Evolutionary conservation across 1,140 invertebrate genomes (phyloP), one percentile per base, ranked within the genome.

Genomic region (Coptotermes formosanus): DNA sequence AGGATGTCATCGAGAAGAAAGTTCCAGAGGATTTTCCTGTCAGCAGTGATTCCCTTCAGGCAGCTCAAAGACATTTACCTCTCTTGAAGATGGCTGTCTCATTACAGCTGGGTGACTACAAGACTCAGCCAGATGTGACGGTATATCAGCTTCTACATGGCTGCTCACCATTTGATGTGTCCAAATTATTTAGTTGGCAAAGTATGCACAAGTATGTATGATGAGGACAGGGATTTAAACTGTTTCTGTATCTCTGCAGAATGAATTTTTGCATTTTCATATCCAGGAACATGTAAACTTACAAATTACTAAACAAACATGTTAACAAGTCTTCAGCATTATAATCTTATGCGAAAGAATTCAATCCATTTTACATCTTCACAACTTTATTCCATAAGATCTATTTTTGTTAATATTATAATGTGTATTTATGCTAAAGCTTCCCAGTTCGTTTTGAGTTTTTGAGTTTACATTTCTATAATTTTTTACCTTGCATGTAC

Each of bases 61-160:
- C 59, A 21, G 44, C 44, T 19, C n/a, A 38, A 23, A 75, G 38
- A 38, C 85, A 85, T 12, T 45, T 84, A 14, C 86, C 86, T 69
- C 48, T 86, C 21, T 64, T 86, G 48, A 32, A 86, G 25, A 32
- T 32, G 30, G n/a, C 82, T 59, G 8, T 86, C 9, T 30, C 3
- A 25, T 44, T 19, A 23, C 30, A 48, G 23, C 30, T 23, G 16
- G 32, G 32, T 86, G 90, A 89, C 87, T 86, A 89, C 82, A 89
- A 89, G 69, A 90, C 90, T 64, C 89, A 89, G 85, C 92, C 91
- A 88, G 91, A 93, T 88, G 90, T 93, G 1, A 93, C 92, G 86
- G 91, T 93, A 69, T 94, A 94, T 88, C 92, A 93, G 87, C 89
- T 94, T 86, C 88, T 94, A 6, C 91, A 93, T 86, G 92, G 92